These are phyloP conservation scores for Erinaceus europaeus DNA, from an alignment of 2,113 vertebrate genomes.

Conservation along the genomic window DNA sequence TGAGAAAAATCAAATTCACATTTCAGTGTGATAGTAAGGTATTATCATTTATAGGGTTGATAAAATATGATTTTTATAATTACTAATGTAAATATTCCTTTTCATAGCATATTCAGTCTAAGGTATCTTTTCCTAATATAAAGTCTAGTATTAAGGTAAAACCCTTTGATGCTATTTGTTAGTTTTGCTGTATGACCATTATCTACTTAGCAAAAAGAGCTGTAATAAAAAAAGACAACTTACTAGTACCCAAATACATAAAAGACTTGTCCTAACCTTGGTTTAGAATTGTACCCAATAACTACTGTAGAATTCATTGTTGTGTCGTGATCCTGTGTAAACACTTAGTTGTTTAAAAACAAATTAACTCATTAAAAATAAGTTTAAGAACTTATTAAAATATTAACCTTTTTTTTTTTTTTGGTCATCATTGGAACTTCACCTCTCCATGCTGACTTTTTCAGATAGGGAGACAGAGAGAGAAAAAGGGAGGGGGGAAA, in stretches of 20 bases:
- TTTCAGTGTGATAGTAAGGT: too few species aligned
- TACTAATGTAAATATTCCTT: conserved; percentile 36
- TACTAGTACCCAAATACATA: not conserved
- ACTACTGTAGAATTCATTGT: not conserved
- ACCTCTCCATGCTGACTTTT: too few species aligned
- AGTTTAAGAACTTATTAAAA: conserved; percentile 60
- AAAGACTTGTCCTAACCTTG: not conserved
- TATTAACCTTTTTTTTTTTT: too few species aligned
- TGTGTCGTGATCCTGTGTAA: conserved; percentile 68
- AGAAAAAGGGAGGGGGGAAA: too few species aligned
- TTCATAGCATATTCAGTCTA: conserved; percentile 23
- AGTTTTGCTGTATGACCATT: not conserved
- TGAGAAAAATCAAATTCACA: too few species aligned
- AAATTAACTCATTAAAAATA: conserved; percentile 62
- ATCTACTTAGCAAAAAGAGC: not conserved
- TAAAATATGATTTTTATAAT: conserved; percentile 22
- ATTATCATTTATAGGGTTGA: conserved; percentile 53
- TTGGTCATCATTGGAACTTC: too few species aligned
- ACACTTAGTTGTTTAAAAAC: conserved; percentile 56
- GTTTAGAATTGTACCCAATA: not conserved
- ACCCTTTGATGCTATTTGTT: not conserved
- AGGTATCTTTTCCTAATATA: not conserved
- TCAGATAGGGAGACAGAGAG: too few species aligned
- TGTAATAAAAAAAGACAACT: not conserved
- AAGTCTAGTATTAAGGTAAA: conserved; percentile 1